Base-by-base conservation (phyloP, 1,140 invertebrate genomes). In the Lasioglossum baleicum region DNA sequence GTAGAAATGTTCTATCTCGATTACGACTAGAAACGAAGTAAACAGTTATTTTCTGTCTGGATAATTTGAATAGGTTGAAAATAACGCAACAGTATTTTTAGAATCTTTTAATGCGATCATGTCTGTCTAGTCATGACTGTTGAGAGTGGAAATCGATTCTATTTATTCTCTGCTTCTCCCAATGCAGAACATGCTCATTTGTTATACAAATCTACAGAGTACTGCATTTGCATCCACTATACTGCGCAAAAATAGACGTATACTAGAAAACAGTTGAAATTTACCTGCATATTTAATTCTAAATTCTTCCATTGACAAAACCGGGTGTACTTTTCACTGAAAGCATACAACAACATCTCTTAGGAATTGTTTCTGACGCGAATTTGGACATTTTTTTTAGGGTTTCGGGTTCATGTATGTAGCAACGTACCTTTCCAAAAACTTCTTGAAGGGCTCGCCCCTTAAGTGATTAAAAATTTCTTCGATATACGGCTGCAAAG, bases 231-330 rank as follows among this genome's bases (percentile, higher is more conserved):
- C 56, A 20, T 58, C 56, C 56, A n/a, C 56, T n/a, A 58, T 58
- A n/a, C 0, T 7, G 56, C 8, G 20, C 6, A 6, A n/a, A n/a
- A 58, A 8, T 8, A 58, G n/a, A n/a, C 15, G n/a, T n/a, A 58
- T 8, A 20, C 7, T 7, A n/a, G 56, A 7, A n/a, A n/a, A 26
- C 4, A 3, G 20, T 60, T 31, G 10, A 20, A 17, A 15, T 93
- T 94, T 94, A 98, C 97, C 95, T 99, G 97, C 91, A 99, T 99
- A 95, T 99, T 99, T 91, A 99, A 94, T 95, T 99, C 99, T 94
- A 99, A 95, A 94, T 99, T 99, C 94, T 99, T 99, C 99, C 99
- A 99, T 94, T 99, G 99, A 94, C 99, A 99, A 95, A 99, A 99
- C 89, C 99, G 96, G 88, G 98, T 99, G 94, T 99, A 99, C 95